Evolutionary conservation across 2,113 vertebrate genomes (phyloP), one percentile per base, ranked within the genome.

Genomic region (Lichenostomus cassidix): DNA sequence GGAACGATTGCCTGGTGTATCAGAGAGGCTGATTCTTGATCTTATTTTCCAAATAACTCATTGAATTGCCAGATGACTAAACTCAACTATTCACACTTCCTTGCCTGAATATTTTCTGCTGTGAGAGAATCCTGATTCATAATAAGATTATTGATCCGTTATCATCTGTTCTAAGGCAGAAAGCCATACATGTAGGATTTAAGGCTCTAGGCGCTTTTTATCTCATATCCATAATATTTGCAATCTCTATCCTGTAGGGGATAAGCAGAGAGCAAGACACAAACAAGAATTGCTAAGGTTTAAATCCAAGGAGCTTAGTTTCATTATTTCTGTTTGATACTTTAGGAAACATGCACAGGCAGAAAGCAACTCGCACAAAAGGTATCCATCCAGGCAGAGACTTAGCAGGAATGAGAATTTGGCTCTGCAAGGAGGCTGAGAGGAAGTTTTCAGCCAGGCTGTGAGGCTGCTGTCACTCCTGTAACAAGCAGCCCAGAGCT

Each of bases 81-180:
- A 79, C 41, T 82, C 89, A 89, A 52, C 75, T 70, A 71, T 74
- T 94, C 79, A 50, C 68, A 64, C 60, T 90, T 89, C 64, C 76
- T 63, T n/a, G 28, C 18, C 1, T 52, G 47, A 62, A n/a, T 86
- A 79, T 70, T 94, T 95, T 73, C 63, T 92, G 88, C 82, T 74
- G 31, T 14, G 60, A 86, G 28, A 77, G 63, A 90, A 89, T 88
- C 56, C 78, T 46, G 81, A 92, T 91, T 85, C n/a, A 86, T 78
- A 80, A 92, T 73, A 80, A 96, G 79, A 94, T 93, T 97, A 95
- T 96, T 90, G 96, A 96, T 95, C 90, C 23, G 27, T 92, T 94
- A 90, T 95, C 90, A 90, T 77, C 75, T 82, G n/a, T 79, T 85
- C n/a, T 71, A 75, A 94, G 69, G 65, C 76, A 93, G 56, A 95